phyloP scores from a whole-genome alignment of 2,113 vertebrate genomes.

The Struthio camelus region DNA sequence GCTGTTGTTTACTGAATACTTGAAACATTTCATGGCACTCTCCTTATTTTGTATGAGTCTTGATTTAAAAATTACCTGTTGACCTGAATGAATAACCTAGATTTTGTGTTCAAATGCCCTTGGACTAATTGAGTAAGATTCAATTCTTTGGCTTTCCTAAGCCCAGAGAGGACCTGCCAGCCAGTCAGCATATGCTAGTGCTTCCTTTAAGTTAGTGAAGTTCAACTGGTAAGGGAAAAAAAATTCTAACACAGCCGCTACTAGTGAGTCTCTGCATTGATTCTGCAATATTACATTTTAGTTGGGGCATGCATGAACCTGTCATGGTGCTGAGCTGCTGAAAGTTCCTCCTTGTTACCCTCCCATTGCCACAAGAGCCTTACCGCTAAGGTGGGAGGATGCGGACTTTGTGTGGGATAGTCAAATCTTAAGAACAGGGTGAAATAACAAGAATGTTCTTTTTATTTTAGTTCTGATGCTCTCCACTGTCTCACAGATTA shows the following conservation, averaged over 20 bases:
- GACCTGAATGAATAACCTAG: not conserved
- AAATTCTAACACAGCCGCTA: not conserved
- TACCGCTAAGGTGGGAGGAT: not conserved
- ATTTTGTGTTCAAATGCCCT: not conserved
- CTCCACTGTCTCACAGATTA: not conserved
- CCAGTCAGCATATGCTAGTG: not conserved
- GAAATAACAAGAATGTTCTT: not conserved
- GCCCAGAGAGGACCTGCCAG: conserved; percentile 12
- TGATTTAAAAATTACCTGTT: not conserved
- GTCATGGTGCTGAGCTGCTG: conserved; percentile 26
- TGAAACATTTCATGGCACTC: not conserved
- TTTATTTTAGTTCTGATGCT: not conserved
- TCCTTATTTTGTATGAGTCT: not conserved
- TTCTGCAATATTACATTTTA: conserved; percentile 48
- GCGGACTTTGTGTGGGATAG: not conserved
- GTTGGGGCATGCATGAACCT: conserved; percentile 29
- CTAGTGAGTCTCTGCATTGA: not conserved
- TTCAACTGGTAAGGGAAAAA: not conserved
- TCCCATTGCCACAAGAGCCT: conserved; percentile 5
- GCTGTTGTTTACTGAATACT: not conserved
- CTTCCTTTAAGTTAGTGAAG: conserved; percentile 31
- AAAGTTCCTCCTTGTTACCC: not conserved
- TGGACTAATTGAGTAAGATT: not conserved
- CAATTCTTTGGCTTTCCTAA: not conserved
- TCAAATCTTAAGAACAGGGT: not conserved